Evolutionary conservation across 2,113 vertebrate species (phyloP).

Genomic region (Engystomops pustulosus): DNA sequence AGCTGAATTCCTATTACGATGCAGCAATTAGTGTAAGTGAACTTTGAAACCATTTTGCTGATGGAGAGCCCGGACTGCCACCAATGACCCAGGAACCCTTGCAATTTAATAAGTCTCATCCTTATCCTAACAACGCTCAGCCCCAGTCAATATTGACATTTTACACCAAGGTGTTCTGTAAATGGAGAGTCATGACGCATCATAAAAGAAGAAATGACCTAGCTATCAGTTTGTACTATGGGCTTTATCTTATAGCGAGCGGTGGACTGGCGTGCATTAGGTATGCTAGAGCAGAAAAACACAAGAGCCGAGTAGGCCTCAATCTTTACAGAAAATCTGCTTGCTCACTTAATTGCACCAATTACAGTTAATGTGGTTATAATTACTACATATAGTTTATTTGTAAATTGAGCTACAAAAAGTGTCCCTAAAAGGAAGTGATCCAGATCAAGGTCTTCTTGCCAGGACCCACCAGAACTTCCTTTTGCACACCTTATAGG

Average conservation of each 20-base stretch:
- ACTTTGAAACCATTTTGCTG: slow-evolving; percentile 32
- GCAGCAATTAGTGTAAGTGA: background rate
- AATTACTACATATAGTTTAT: no score
- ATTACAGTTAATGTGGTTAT: no score
- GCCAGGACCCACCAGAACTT: no score
- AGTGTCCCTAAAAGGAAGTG: background rate
- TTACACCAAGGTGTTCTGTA: slow-evolving; percentile 13
- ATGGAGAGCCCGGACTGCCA: background rate
- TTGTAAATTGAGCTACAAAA: background rate
- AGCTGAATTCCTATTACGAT: slow-evolving; percentile 6
- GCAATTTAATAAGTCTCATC: background rate
- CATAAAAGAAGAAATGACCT: background rate
- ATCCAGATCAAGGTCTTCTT: no score
- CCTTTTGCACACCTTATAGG: no score
- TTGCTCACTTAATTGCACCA: no score
- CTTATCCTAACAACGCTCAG: background rate
- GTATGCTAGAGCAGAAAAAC: background rate
- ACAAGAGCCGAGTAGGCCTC: no score
- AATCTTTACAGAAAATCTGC: no score
- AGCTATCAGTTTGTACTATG: no score
- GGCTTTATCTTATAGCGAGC: no score
- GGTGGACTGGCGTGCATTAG: background rate
- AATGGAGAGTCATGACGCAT: background rate
- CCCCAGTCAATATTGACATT: slow-evolving; percentile 16
- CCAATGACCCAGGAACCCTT: background rate